phyloP scores from a whole-genome alignment of 1,140 invertebrate species.

The Vollenhovia emeryi region DNA sequence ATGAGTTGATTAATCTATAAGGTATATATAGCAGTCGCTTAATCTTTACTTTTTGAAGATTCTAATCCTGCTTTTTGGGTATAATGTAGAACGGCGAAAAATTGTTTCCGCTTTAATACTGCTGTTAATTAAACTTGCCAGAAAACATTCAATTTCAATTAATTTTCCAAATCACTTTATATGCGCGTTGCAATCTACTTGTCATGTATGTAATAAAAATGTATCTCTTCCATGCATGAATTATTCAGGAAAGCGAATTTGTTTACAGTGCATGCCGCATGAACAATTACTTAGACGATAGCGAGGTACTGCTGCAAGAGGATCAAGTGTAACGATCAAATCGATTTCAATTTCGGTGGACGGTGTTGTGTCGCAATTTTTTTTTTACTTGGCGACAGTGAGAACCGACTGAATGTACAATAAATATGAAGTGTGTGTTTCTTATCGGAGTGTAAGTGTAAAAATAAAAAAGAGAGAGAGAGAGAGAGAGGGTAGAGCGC shows the following conservation, averaged over 20 bases:
- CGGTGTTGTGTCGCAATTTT: neutral
- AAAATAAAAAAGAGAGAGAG: slow-evolving; percentile 28
- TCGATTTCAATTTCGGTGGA: neutral
- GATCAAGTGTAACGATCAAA: neutral
- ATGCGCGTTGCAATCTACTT: neutral
- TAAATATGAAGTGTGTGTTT: slow-evolving; percentile 8
- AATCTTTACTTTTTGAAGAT: neutral
- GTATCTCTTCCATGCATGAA: slow-evolving; percentile 10
- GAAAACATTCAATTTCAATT: neutral
- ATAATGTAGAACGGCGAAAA: neutral
- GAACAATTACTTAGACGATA: neutral
- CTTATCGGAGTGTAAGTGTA: slow-evolving; percentile 1
- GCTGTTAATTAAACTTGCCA: neutral
- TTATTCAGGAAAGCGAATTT: slow-evolving; percentile 27
- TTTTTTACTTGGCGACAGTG: neutral
- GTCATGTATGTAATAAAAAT: neutral
- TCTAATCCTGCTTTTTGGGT: neutral
- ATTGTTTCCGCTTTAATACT: neutral
- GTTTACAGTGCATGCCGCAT: neutral
- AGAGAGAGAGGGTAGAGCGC: neutral
- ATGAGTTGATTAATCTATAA: neutral
- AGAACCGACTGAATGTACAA: neutral
- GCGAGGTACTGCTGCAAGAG: neutral
- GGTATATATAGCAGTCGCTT: neutral
- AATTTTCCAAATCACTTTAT: neutral